Conservation (phyloP, 2,113 vertebrate genomes). For the Rhagologus leucostigma region DNA sequence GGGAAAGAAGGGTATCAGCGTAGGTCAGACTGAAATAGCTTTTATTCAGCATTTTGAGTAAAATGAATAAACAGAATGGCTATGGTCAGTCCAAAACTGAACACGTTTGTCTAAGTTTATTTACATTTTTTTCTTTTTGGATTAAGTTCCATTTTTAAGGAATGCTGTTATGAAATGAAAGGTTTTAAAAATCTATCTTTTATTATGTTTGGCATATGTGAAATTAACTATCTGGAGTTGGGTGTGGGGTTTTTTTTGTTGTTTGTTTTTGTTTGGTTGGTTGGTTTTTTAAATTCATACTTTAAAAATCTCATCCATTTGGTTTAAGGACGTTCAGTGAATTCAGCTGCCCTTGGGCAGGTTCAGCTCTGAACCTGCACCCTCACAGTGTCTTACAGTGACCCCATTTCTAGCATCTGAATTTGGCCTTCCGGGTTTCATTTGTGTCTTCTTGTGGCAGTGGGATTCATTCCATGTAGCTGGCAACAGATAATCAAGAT, state of each 20-base stretch:
- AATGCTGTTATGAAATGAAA: not conserved
- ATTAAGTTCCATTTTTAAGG: not conserved
- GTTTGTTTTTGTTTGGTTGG: not conserved
- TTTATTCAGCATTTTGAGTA: not conserved
- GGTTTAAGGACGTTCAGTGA: not conserved
- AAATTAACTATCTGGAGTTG: not conserved
- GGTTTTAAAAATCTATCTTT: not conserved
- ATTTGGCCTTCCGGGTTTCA: not conserved
- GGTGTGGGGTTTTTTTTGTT: not conserved
- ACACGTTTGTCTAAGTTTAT: not conserved
- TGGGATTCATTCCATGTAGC: not conserved
- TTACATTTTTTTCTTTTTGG: not conserved
- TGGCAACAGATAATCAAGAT: not conserved
- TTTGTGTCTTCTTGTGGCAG: not conserved
- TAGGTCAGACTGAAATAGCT: slow-evolving; percentile 17
- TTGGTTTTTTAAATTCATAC: not conserved
- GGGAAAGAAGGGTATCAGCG: not conserved
- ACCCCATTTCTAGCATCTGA: not conserved
- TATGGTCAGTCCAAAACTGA: slow-evolving; percentile 1
- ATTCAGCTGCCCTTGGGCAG: not conserved
- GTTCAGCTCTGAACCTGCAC: not conserved
- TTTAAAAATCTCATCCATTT: not conserved
- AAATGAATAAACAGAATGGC: slow-evolving; percentile 15
- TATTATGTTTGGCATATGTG: not conserved
- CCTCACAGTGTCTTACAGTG: not conserved